These are phyloP conservation scores for Dexiosoma caninum DNA, from an alignment of 2,888 invertebrate species.

Conservation along the genomic window DNA sequence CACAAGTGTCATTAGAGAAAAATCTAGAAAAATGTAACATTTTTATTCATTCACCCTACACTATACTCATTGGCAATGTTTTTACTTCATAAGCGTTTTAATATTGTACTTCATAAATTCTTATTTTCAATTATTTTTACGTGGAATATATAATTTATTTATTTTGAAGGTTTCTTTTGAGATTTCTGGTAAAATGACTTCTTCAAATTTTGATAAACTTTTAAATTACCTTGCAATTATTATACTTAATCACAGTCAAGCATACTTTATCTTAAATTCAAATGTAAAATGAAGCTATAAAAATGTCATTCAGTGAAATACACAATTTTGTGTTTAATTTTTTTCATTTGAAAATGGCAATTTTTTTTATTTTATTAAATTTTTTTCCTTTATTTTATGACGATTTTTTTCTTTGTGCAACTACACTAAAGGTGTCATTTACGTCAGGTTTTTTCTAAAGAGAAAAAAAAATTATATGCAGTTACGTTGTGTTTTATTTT, in stretches of 20 bases:
- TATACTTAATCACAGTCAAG: neutral
- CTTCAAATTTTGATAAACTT: slow-evolving; percentile 19
- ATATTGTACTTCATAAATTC: too few relatives aligned
- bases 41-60: too few relatives aligned
- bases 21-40: too few relatives aligned
- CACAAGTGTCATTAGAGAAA: too few relatives aligned
- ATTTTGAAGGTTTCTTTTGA: slow-evolving; percentile 4
- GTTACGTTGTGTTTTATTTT: slow-evolving; percentile 50
- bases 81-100: too few relatives aligned
- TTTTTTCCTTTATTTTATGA: slow-evolving; percentile 31
- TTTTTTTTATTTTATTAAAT: slow-evolving; percentile 24
- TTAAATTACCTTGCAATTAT: slow-evolving; percentile 49
- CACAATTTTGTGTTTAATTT: slow-evolving; percentile 18
- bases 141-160: neutral
- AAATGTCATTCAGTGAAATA: slow-evolving; percentile 57
- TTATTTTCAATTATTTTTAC: neutral
- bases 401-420: slow-evolving; percentile 30
- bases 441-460: slow-evolving; percentile 54
- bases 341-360: slow-evolving; percentile 16
- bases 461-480: slow-evolving; percentile 35
- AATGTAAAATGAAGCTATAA: slow-evolving; percentile 64
- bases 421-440: slow-evolving; percentile 59
- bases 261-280: slow-evolving; percentile 41
- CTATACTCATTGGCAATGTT: too few relatives aligned
- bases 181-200: slow-evolving; percentile 6